These are phyloP conservation scores for Lucilia cuprina DNA, from an alignment of 1,140 invertebrate species.

Conservation along the genomic window DNA sequence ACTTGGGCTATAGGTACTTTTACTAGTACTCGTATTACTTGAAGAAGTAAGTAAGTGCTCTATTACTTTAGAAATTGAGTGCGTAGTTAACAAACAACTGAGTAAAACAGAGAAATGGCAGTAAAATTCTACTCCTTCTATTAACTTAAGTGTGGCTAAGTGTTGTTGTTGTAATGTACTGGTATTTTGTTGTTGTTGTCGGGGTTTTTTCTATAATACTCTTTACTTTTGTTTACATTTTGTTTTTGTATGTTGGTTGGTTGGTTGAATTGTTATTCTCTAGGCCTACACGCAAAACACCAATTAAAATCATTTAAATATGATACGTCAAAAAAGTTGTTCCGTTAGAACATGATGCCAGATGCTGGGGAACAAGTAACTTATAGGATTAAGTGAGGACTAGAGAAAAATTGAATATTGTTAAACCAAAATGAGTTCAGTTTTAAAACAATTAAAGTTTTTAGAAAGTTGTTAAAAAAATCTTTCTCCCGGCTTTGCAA, in stretches of 20 bases:
- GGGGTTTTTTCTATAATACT: background rate
- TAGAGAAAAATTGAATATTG: no score
- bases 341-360: background rate
- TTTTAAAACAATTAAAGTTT: no score
- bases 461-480: no score
- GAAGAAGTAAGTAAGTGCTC: background rate
- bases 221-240: background rate
- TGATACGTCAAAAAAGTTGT: background rate
- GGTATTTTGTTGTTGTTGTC: background rate
- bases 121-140: no score
- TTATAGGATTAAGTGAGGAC: no score
- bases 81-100: background rate
- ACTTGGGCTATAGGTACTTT: background rate
- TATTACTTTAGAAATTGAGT: background rate
- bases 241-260: background rate
- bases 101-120: no score
- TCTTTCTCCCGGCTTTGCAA: no score
- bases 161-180: background rate
- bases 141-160: background rate
- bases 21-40: background rate
- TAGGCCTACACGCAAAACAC: background rate
- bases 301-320: constrained; percentile 8
- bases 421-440: no score
- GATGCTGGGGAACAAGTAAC: background rate
- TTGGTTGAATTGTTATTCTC: background rate